These are phyloP conservation scores for Epinephelus malabaricus DNA, from an alignment of 2,797 vertebrate species.

Conservation along the genomic window DNA sequence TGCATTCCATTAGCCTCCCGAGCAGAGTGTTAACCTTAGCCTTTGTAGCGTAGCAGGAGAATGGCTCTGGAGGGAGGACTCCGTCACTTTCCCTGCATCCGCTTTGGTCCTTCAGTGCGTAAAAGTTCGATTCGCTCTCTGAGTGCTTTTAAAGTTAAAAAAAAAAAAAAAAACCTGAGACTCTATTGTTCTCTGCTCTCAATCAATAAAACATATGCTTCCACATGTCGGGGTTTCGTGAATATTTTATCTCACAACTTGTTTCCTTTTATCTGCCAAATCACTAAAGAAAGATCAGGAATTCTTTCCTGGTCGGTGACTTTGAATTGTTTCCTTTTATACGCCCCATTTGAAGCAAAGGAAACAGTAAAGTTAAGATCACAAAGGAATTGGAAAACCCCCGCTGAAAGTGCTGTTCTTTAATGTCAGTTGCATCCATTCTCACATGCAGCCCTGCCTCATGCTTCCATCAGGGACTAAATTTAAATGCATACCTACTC, in stretches of 20 bases:
- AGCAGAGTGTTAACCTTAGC: constrained; percentile 75
- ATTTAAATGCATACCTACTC: background rate
- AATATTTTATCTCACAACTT: constrained; percentile 85
- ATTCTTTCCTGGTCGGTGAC: constrained; percentile 63
- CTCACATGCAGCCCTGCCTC: background rate
- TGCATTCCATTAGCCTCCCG: constrained; percentile 80
- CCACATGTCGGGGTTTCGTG: constrained; percentile 69
- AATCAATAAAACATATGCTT: constrained; percentile 87
- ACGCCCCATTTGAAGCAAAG: constrained; percentile 68
- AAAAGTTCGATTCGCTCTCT: constrained; percentile 59
- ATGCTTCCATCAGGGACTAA: background rate
- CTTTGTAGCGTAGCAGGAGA: constrained; percentile 67
- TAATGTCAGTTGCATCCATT: background rate
- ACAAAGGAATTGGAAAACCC: constrained; percentile 30
- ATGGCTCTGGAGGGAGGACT: constrained; percentile 65
- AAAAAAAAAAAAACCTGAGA: constrained; percentile 49
- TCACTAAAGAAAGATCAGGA: constrained; percentile 72
- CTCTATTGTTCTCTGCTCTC: constrained; percentile 79
- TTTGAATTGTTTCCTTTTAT: constrained; percentile 78
- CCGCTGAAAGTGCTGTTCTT: constrained; percentile 5
- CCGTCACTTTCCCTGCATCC: constrained; percentile 42
- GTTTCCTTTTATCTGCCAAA: constrained; percentile 81
- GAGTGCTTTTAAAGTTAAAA: constrained; percentile 72
- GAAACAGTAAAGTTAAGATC: constrained; percentile 51
- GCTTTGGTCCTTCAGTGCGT: constrained; percentile 21